Conservation (phyloP, 1,140 invertebrate species). For the Steinernema feltiae region DNA sequence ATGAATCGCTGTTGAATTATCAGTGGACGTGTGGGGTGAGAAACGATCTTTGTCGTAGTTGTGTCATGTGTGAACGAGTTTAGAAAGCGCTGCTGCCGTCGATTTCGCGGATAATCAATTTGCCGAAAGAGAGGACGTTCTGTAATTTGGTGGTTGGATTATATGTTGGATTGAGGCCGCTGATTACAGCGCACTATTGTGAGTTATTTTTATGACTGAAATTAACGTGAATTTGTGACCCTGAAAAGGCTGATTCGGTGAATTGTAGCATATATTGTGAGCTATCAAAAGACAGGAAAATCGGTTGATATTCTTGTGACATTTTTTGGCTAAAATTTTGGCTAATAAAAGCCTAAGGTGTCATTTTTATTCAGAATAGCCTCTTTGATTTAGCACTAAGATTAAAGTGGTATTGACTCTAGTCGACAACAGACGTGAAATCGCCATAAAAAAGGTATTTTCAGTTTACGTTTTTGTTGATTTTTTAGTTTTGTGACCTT, state of each 20-base stretch:
- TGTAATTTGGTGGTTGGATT: slow-evolving; percentile 53
- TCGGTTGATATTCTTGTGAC: no score
- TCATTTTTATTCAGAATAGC: no score
- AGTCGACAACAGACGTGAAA: neutral
- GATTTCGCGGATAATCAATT: slow-evolving; percentile 51
- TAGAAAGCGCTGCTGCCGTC: slow-evolving; percentile 49
- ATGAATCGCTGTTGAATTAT: slow-evolving; percentile 21
- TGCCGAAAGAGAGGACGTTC: slow-evolving; percentile 51
- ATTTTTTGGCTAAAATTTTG: no score
- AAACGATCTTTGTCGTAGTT: neutral
- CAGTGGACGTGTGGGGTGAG: slow-evolving; percentile 29
- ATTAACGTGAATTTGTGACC: no score
- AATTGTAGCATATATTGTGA: no score
- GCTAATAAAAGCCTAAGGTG: no score
- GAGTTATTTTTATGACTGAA: slow-evolving; percentile 18
- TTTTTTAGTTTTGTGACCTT: neutral
- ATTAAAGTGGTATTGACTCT: no score
- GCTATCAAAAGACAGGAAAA: no score
- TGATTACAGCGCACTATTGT: slow-evolving; percentile 48
- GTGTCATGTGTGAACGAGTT: slow-evolving; percentile 9
- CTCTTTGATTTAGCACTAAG: no score
- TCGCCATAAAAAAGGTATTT: neutral
- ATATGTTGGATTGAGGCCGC: slow-evolving; percentile 44
- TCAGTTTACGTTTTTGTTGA: slow-evolving; percentile 13
- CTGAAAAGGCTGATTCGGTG: no score